These are phyloP conservation scores for Circaetus gallicus DNA, from an alignment of 2,113 vertebrate species.

Conservation along the genomic window DNA sequence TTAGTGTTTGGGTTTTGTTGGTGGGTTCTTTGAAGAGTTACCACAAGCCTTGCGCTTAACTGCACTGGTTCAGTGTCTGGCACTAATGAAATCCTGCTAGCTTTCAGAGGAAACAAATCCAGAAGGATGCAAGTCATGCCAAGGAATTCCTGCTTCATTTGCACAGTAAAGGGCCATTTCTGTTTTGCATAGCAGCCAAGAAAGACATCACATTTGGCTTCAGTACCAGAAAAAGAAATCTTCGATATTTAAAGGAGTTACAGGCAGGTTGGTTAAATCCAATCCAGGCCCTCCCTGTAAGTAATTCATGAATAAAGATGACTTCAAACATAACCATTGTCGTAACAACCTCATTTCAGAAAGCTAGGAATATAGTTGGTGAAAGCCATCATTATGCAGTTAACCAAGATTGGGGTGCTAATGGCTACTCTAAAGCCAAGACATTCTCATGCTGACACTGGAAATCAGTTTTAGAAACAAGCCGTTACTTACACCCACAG, in stretches of 20 bases:
- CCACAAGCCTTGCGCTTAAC: background rate
- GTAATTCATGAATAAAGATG: background rate
- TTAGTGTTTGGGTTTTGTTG: background rate
- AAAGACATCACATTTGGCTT: background rate
- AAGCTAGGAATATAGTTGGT: background rate
- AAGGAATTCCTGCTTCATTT: background rate
- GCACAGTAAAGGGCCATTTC: background rate
- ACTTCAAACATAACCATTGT: background rate
- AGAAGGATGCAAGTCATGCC: background rate
- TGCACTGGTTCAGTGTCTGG: background rate
- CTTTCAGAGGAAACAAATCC: background rate
- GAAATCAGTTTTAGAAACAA: background rate
- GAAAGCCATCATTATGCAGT: accelerated
- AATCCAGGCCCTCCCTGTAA: background rate
- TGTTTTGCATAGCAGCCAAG: background rate
- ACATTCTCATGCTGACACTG: background rate
- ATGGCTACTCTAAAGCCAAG: accelerated
- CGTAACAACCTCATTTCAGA: background rate
- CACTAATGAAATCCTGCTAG: background rate
- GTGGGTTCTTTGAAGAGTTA: background rate
- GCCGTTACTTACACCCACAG: background rate
- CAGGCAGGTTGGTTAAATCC: background rate
- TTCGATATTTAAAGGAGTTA: background rate
- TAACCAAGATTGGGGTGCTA: background rate
- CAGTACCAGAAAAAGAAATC: background rate